These are phyloP conservation scores for Blomia tropicalis DNA, from an alignment of 2,888 invertebrate species.

Conservation along the genomic window DNA sequence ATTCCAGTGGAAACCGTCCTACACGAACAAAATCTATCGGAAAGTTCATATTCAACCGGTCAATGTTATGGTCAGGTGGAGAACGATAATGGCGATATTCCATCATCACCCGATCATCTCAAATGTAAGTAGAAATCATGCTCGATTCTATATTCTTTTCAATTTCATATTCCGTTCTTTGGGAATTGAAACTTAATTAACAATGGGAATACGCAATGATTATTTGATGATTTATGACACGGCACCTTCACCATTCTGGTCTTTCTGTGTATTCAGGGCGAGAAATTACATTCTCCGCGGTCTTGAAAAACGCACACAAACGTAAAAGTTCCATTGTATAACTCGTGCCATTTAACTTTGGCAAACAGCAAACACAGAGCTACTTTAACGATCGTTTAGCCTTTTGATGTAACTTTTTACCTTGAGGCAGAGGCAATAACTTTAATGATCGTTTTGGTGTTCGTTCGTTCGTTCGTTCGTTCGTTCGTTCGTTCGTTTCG, in stretches of 20 bases:
- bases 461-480: neutral
- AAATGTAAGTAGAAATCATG: neutral
- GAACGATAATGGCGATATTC: neutral
- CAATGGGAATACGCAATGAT: too few species aligned
- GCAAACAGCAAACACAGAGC: too few species aligned
- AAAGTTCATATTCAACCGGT: neutral
- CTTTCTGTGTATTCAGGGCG: too few species aligned
- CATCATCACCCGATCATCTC: neutral
- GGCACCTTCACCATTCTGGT: too few species aligned
- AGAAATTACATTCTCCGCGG: too few species aligned
- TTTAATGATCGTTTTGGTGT: conserved; percentile 6
- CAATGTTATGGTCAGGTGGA: neutral
- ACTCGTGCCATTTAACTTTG: too few species aligned
- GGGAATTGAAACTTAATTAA: too few species aligned
- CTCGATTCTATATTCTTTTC: neutral
- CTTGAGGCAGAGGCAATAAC: conserved; percentile 8
- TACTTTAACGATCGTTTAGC: neutral
- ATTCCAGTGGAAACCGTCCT: conserved; percentile 16
- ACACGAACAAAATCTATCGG: neutral
- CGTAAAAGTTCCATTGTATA: too few species aligned
- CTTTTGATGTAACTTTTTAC: conserved; percentile 10
- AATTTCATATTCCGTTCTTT: too few species aligned
- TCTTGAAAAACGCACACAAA: too few species aligned
- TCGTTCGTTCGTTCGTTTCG: too few species aligned
- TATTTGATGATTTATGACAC: too few species aligned